Conservation (phyloP, 2,797 vertebrate species). For the Triplophysa bombifrons region DNA sequence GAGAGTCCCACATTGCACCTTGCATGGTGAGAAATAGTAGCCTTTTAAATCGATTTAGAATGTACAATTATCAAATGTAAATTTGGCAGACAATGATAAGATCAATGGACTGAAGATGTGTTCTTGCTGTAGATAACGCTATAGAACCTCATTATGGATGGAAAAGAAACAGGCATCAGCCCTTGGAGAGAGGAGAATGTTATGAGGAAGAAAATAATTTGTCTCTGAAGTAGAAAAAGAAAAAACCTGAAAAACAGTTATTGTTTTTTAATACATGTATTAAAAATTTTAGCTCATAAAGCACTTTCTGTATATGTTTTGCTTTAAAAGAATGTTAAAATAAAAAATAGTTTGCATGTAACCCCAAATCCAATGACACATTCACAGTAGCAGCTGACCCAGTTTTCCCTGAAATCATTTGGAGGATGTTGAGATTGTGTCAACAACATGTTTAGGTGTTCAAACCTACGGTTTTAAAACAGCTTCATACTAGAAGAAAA, state of each 20-base stretch:
- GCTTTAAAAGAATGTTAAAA: no score
- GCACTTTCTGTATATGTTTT: no score
- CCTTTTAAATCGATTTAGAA: background rate
- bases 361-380: constrained; percentile 1
- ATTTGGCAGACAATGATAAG: background rate
- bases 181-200: no score
- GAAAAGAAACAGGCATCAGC: background rate
- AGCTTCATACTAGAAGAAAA: background rate
- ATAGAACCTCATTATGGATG: background rate
- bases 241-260: background rate
- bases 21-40: no score
- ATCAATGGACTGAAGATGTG: background rate
- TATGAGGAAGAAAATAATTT: background rate
- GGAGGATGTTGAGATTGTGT: constrained; percentile 1
- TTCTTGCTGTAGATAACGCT: background rate
- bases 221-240: background rate
- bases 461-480: constrained; percentile 7
- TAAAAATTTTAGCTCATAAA: no score
- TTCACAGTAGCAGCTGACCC: constrained; percentile 19
- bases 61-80: background rate
- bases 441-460: background rate
- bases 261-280: no score
- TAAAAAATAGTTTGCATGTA: no score
- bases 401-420: constrained; percentile 9
- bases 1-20: no score